Percentiles rank a stretch among this genome's conserved stretches.
These are phyloP conservation scores for Probaryconus sp. DNA, from an alignment of 1,140 invertebrate species.

Conservation along the genomic window DNA sequence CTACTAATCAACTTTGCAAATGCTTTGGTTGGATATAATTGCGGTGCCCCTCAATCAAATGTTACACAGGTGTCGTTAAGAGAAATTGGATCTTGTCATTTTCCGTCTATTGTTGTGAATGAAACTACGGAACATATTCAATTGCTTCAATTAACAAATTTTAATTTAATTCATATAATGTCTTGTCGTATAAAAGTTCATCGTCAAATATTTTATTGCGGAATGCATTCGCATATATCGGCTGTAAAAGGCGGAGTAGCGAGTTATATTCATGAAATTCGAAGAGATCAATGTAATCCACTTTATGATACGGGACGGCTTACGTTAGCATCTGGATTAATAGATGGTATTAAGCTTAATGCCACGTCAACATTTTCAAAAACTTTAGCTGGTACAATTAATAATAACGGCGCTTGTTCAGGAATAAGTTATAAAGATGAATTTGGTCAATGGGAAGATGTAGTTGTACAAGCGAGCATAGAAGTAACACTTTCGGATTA, in stretches of 20 bases:
- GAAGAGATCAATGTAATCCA: too few relatives aligned
- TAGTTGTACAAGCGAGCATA: not conserved
- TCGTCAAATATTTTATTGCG: constrained; percentile 5
- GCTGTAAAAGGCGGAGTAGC: not conserved
- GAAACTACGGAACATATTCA: not conserved
- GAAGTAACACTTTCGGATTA: not conserved
- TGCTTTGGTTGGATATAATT: too few relatives aligned
- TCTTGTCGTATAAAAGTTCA: constrained; percentile 16
- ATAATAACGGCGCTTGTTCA: too few relatives aligned
- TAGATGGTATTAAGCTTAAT: too few relatives aligned
- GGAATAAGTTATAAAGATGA: too few relatives aligned
- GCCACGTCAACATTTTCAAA: too few relatives aligned
- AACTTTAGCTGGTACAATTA: too few relatives aligned
- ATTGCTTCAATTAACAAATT: constrained; percentile 18
- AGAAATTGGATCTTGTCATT: constrained; percentile 15
- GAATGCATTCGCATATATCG: constrained; percentile 4
- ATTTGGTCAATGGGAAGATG: too few relatives aligned
- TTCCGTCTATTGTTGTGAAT: not conserved
- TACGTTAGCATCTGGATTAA: too few relatives aligned
- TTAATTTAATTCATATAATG: not conserved
- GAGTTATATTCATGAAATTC: too few relatives aligned
- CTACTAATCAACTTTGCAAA: too few relatives aligned
- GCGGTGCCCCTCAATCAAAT: not conserved
- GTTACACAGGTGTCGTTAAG: constrained; percentile 11
- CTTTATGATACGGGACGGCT: too few relatives aligned